Evolutionary conservation across 2,797 vertebrate species (phyloP), one percentile per base, ranked within the genome.

Genomic region (Poeciliopsis turneri): DNA sequence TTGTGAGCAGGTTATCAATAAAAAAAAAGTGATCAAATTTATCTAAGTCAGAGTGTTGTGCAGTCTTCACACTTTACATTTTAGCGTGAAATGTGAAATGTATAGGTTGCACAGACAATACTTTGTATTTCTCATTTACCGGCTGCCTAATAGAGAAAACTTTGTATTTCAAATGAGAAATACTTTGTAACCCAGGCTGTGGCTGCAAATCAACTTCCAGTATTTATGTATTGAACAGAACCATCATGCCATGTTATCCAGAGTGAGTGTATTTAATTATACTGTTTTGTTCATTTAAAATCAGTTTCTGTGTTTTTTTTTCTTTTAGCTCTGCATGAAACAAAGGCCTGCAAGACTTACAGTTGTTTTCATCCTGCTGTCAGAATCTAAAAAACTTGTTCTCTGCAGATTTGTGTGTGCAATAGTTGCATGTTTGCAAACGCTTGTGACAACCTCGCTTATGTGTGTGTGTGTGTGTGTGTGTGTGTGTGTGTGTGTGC

Each of bases 341-440:
- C 23, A 46, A 30, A 2, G 9, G 18, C 57, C 68, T 72, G 64
- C n/a, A 23, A 55, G 33, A 73, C 57, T 73, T 72, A 18, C 66
- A 18, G 45, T 59, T 51, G 33, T 66, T 74, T 47, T 69, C 68
- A 80, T 72, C 53, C 43, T 84, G 49, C 47, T 84, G 45, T 74
- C 77, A 82, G 23, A 61, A 57, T 33, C 68, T 82, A 49, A 64
- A 77, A 69, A 41, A 76, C 77, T 61, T n/a, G 53, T 78, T 68
- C 61, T 10, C 11, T 2, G 12, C 72, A 66, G 59, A 43, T 80
- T 64, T 77, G 43, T 33, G 41, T 15, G n/a, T 69, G 49, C 69
- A 88, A 76, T 43, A 30, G 13, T 41, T 61, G 20, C 12, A 69
- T 66, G 39, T 74, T 71, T 79, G 28, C 75, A 75, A 81, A 9